A percentile compares a stretch with the other conserved stretches of the same genome.
These are phyloP conservation scores for Brachyptera risi DNA, from an alignment of 2,888 invertebrate species.

Conservation along the genomic window DNA sequence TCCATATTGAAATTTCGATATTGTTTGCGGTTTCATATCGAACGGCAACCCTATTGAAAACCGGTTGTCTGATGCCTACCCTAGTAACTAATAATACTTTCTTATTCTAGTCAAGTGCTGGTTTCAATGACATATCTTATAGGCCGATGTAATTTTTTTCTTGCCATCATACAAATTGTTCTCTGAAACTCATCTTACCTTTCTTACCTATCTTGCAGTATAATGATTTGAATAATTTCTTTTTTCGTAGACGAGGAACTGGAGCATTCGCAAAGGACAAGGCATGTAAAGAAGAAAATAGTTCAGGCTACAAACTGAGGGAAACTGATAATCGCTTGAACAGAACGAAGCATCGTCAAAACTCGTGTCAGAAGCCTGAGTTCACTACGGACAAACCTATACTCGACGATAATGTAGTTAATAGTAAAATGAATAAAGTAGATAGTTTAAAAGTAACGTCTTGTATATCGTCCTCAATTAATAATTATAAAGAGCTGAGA, in stretches of 20 bases:
- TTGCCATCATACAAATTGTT: too few species aligned
- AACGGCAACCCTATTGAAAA: too few species aligned
- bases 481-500: conserved; percentile 63
- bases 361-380: conserved; percentile 24
- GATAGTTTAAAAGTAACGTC: neutral
- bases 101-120: too few species aligned
- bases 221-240: too few species aligned
- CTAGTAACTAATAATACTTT: too few species aligned
- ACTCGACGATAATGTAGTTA: neutral
- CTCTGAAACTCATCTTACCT: too few species aligned
- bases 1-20: too few species aligned
- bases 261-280: conserved; percentile 81
- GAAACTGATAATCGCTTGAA: conserved; percentile 94
- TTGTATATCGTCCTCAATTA: neutral
- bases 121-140: too few species aligned
- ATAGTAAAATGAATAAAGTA: neutral
- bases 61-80: too few species aligned
- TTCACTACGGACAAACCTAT: conserved; percentile 22
- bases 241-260: conserved; percentile 60
- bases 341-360: conserved; percentile 64
- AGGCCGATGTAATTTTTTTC: too few species aligned
- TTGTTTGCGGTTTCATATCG: too few species aligned
- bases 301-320: conserved; percentile 77
- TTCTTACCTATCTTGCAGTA: too few species aligned
- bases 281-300: conserved; percentile 54